Evolutionary conservation across 2,888 invertebrate genomes (phyloP), one percentile per base, ranked within the genome.

Genomic region (Girardia tigrina): DNA sequence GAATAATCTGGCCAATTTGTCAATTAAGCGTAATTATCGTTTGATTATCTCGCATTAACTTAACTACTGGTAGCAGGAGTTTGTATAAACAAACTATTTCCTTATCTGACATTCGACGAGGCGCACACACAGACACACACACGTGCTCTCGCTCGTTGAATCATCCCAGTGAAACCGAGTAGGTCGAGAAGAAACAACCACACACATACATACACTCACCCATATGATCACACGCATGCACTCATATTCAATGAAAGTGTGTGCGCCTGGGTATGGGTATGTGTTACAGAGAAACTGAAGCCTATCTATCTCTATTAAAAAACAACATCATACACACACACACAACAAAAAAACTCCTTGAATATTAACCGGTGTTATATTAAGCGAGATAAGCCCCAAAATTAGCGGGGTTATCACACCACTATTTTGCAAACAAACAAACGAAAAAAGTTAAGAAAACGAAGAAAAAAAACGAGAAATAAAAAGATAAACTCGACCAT

Each of bases 1-100:
- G 56, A 56, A 56, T 56, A 56, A 56, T 56, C 56, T 56, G 56
- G 56, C 56, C 56, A 56, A 56, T 56, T 56, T 56, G 56, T 56
- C 56, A 56, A 56, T 56, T 56, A 12, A 2, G 56, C 23, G 56
- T 56, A 56, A 56, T 56, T 56, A 56, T 56, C 56, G 56, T 4
- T n/a, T 56, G 56, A 56, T 56, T 56, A 56, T 56, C 56, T 8
- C n/a, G 56, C 4, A 56, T 56, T 56, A 56, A n/a, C n/a, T 56
- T 12, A 56, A 56, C n/a, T 56, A 56, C 56, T n/a, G 56, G 56
- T 56, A 56, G 56, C 56, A 56, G 56, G 23, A 56, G 56, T 56
- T 56, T n/a, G 56, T 8, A 56, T 56, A 56, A 56, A 56, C 56
- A 56, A 56, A 56, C n/a, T 23, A 56, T 12, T 56, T 56, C 23